Evolutionary conservation across 2,797 vertebrate genomes (phyloP).

Genomic region (Agapornis canus): DNA sequence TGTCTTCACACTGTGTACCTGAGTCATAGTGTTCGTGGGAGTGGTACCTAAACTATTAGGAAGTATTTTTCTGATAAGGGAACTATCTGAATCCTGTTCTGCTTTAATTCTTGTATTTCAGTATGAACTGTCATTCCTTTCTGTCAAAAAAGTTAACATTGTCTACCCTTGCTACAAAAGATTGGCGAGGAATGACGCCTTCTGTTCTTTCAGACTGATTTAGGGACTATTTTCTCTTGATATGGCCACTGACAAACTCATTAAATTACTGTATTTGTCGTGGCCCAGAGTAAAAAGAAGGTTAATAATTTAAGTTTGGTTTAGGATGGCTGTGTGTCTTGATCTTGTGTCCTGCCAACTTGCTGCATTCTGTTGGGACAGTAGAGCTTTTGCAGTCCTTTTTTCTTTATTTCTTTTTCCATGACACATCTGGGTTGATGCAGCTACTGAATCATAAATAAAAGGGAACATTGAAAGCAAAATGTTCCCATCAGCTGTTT

Average conservation of each 20-base stretch:
- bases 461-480: not conserved
- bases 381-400: not conserved
- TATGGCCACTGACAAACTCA: not conserved
- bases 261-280: not conserved
- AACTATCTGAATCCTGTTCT: not conserved
- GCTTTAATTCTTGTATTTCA: not conserved
- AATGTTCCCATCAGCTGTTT: not conserved
- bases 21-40: not conserved
- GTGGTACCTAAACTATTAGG: not conserved
- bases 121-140: not conserved
- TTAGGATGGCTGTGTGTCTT: not conserved
- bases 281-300: not conserved
- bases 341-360: not conserved
- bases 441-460: constrained; percentile 33
- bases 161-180: not conserved
- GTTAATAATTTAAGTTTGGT: not conserved
- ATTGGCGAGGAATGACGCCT: not conserved
- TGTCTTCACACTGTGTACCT: not conserved
- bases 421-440: not conserved
- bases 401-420: constrained; percentile 17
- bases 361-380: constrained; percentile 8
- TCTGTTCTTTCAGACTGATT: not conserved
- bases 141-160: not conserved
- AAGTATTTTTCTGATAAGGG: not conserved
- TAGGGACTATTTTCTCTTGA: not conserved